phyloP scores from a whole-genome alignment of 2,888 invertebrate species.

The Ceriagrion tenellum region DNA sequence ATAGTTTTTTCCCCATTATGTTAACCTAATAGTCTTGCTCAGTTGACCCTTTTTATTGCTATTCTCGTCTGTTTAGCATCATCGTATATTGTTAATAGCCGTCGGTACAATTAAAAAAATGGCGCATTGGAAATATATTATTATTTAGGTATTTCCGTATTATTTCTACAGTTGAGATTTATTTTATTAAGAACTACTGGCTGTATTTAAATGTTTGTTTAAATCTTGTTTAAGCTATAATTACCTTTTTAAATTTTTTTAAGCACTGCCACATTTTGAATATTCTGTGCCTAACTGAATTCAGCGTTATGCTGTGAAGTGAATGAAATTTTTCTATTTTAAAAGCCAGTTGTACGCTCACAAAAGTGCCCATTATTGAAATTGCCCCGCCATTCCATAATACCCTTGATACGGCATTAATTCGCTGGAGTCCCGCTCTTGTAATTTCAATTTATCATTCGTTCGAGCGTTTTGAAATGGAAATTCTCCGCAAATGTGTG shows the following conservation, averaged over 20 bases:
- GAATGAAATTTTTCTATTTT: background rate
- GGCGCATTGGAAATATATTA: too few relatives aligned
- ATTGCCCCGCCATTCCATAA: background rate
- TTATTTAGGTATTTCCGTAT: too few relatives aligned
- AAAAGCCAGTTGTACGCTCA: background rate
- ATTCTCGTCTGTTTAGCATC: too few relatives aligned
- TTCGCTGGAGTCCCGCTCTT: background rate
- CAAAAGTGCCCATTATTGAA: background rate
- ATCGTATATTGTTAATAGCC: too few relatives aligned
- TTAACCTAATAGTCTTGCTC: too few relatives aligned
- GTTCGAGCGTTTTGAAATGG: background rate
- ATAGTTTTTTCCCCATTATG: too few relatives aligned
- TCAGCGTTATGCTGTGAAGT: background rate
- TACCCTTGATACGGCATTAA: background rate
- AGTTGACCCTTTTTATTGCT: too few relatives aligned
- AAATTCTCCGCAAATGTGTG: background rate
- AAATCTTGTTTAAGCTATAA: background rate
- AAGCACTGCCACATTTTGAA: background rate
- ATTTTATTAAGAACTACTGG: too few relatives aligned
- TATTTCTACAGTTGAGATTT: too few relatives aligned
- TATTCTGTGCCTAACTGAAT: background rate
- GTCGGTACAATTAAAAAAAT: too few relatives aligned
- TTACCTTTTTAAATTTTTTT: background rate
- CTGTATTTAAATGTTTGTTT: background rate
- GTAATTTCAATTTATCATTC: background rate